Percentiles rank a stretch among this genome's conserved stretches.
Evolutionary conservation across 2,888 invertebrate species (phyloP).

Genomic region (Rhynchonema sp.): DNA sequence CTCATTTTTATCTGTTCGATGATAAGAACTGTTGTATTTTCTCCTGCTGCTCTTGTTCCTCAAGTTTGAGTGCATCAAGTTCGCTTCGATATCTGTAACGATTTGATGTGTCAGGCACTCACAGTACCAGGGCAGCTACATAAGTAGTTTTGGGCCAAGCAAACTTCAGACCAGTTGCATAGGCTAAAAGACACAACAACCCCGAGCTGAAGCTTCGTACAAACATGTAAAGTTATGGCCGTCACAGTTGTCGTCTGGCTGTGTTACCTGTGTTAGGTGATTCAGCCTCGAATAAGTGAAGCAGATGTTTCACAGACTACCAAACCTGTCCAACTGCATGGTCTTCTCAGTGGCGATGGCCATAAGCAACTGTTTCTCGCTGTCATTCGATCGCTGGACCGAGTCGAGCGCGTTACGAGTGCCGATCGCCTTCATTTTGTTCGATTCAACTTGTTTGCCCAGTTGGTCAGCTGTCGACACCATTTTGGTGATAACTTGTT

Average conservation of each 20-base stretch:
- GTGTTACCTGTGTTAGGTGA: too few species aligned
- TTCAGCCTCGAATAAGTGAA: too few species aligned
- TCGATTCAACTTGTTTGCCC: not conserved
- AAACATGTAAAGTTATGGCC: too few species aligned
- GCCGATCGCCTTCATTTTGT: not conserved
- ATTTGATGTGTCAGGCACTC: too few species aligned
- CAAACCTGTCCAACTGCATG: not conserved
- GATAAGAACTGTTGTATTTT: not conserved
- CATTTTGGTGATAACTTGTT: not conserved
- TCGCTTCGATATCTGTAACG: not conserved
- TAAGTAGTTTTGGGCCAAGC: too few species aligned
- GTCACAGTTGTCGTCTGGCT: too few species aligned
- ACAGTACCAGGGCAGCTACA: too few species aligned
- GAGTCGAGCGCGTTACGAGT: not conserved
- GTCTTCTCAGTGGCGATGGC: not conserved
- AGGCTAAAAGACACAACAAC: too few species aligned
- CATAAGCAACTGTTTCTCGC: not conserved
- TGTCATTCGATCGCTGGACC: not conserved
- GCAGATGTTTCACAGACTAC: too few species aligned
- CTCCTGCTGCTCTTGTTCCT: not conserved
- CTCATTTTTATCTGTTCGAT: too few species aligned
- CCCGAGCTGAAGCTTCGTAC: too few species aligned
- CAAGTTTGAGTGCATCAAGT: not conserved
- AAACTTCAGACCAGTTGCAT: too few species aligned
- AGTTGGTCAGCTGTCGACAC: not conserved